Conservation (phyloP, 1,140 invertebrate genomes). For the Drosophila obscura region DNA sequence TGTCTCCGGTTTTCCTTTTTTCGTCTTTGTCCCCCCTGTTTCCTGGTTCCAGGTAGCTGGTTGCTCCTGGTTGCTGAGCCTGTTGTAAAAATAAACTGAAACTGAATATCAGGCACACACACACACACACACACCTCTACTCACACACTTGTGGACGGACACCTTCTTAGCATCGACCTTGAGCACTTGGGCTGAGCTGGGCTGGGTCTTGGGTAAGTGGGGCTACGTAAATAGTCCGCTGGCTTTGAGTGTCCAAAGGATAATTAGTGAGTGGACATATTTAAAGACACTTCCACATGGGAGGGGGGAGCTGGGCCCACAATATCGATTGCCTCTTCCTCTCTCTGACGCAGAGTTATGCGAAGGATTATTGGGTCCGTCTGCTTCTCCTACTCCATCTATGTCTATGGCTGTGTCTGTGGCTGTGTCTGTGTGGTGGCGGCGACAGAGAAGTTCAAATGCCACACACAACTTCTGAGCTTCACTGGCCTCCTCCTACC, state of each 20-base stretch:
- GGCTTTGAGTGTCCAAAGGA: conserved; percentile 26
- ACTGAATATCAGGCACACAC: conserved; percentile 36
- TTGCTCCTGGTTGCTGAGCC: not conserved
- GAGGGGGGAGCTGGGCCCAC: conserved; percentile 13
- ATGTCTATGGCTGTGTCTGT: not conserved
- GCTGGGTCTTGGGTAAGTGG: conserved; percentile 31
- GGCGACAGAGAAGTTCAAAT: not conserved
- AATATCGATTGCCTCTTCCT: conserved; percentile 16
- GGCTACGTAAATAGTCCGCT: conserved; percentile 29
- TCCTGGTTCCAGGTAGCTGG: too few relatives aligned
- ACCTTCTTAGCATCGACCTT: conserved; percentile 29
- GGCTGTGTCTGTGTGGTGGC: not conserved
- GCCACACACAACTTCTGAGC: not conserved
- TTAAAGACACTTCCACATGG: conserved; percentile 10
- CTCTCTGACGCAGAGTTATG: conserved; percentile 17
- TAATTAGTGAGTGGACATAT: conserved; percentile 47
- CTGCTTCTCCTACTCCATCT: not conserved
- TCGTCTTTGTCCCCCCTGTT: too few relatives aligned
- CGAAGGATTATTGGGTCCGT: conserved; percentile 13
- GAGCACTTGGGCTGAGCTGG: conserved; percentile 6
- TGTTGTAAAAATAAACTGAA: conserved; percentile 57
- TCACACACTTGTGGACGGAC: not conserved
- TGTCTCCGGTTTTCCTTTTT: too few relatives aligned
- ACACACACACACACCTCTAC: too few relatives aligned
- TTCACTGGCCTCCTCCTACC: too few relatives aligned